These are phyloP conservation scores for Tribolium freemani DNA, from an alignment of 2,888 invertebrate genomes.

Conservation along the genomic window DNA sequence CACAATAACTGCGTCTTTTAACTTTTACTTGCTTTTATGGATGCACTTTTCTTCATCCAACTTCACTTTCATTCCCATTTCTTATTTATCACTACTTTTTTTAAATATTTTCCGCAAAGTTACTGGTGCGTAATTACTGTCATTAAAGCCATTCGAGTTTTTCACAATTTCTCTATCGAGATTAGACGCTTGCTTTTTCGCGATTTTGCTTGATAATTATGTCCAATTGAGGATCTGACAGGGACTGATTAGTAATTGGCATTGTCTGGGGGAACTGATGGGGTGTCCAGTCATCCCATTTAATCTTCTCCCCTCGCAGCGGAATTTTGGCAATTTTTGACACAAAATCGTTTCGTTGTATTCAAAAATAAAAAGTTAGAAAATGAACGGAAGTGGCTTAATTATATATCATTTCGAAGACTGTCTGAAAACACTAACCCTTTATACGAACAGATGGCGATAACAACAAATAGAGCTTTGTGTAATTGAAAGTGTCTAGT, in stretches of 20 bases:
- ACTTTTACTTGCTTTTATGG: constrained; percentile 26
- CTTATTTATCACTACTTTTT: background rate
- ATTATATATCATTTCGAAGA: background rate
- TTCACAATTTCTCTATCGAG: background rate
- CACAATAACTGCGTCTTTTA: constrained; percentile 43
- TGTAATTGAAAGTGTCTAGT: background rate
- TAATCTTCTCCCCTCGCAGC: background rate
- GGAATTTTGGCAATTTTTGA: no score
- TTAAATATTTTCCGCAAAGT: constrained; percentile 1
- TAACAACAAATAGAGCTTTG: background rate
- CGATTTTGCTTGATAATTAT: constrained; percentile 4
- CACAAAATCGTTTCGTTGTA: background rate
- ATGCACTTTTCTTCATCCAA: constrained; percentile 1
- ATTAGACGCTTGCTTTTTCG: constrained; percentile 1
- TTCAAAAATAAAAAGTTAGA: background rate
- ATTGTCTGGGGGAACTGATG: background rate
- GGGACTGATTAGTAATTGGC: background rate
- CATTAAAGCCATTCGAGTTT: constrained; percentile 18
- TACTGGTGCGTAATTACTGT: constrained; percentile 17
- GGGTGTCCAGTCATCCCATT: background rate
- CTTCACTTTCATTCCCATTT: background rate
- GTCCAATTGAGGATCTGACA: background rate
- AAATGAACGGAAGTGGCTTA: background rate
- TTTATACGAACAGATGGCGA: background rate
- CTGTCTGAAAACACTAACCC: background rate